phyloP scores from a whole-genome alignment of 2,113 vertebrate genomes.

The Silurus glanis region DNA sequence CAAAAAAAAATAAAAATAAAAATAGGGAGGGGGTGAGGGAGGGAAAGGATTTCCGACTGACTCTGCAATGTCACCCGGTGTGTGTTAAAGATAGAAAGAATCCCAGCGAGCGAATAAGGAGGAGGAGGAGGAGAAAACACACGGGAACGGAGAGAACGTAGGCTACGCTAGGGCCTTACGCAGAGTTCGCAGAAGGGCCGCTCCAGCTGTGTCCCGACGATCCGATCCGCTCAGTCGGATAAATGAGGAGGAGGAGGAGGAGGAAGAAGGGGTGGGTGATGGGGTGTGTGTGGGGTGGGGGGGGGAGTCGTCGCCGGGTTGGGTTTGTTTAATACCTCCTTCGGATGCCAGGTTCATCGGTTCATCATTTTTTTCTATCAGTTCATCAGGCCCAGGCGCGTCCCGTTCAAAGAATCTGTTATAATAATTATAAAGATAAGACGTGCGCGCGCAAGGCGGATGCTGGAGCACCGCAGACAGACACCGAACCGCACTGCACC shows the following conservation, averaged over 20 bases:
- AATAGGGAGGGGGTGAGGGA: neutral
- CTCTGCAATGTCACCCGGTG: slow-evolving; percentile 76
- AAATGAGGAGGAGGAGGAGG: neutral
- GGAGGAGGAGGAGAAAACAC: slow-evolving; percentile 34
- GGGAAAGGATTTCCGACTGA: slow-evolving; percentile 47
- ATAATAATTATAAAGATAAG: neutral
- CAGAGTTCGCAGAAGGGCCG: slow-evolving; percentile 57
- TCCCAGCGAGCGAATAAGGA: no score
- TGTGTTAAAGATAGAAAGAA: slow-evolving; percentile 57
- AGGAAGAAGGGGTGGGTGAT: no score
- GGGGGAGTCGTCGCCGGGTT: neutral
- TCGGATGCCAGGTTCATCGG: neutral
- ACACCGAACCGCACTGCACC: slow-evolving; percentile 62
- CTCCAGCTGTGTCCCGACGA: slow-evolving; percentile 54
- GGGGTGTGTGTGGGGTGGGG: no score
- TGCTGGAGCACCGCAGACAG: slow-evolving; percentile 62
- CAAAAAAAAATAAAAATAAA: neutral
- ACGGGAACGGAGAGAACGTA: slow-evolving; percentile 44
- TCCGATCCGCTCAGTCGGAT: neutral
- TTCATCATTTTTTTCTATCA: neutral
- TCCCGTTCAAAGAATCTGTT: neutral
- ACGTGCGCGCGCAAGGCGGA: slow-evolving; percentile 55
- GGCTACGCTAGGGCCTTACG: slow-evolving; percentile 67
- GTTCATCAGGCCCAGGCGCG: no score
- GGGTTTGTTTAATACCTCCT: neutral